Base-by-base conservation (phyloP, 2,888 invertebrate genomes). In the Pocota personata region DNA sequence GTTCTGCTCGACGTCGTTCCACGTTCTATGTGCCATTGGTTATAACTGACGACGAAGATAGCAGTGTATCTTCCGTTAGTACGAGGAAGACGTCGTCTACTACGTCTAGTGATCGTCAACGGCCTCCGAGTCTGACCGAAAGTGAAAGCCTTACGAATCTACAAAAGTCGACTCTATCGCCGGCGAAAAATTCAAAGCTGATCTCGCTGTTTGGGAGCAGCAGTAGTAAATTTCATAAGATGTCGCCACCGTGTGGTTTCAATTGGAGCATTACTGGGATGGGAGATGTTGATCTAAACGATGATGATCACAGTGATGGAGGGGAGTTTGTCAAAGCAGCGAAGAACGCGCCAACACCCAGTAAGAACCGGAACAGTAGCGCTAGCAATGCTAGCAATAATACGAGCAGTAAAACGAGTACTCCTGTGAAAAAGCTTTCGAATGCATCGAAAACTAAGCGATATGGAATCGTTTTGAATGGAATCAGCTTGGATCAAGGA, bases 1-100 rank as follows among this genome's bases (percentile, higher is more conserved):
- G 95, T 69, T 92, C 93, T 87, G 90, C 93, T 87, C 93, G 95
- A 62, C 94, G 96, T 82, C 94, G 96, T 87, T 96, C 96, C 60
- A 95, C 96, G 88, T 96, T 96, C 92, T 96, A 96, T 92, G 95
- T 96, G 87, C 95, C 96, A 88, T 93, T 96, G 88, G 91, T 92
- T 7, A 91, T 91, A 32, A 92, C 92, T 71, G 91, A 91, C 91
- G 87, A 88, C 75, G 84, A 78, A 43, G 86, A 82, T 16, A 66
- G 27, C 19, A 72, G 71, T 66, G 7, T 46, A n/a, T 76, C 71
- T 30, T 37, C 71, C 4, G 40, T 16, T 14, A 35, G n/a, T n/a
- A 30, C 69, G 7, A 30, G 71, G 55, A 87, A 76, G 77, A 76
- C 52, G n/a, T 55, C 58, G 58, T 79, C 55, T 58, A 72, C 40